Conservation (phyloP, 2,113 vertebrate species). For the Procavia capensis region DNA sequence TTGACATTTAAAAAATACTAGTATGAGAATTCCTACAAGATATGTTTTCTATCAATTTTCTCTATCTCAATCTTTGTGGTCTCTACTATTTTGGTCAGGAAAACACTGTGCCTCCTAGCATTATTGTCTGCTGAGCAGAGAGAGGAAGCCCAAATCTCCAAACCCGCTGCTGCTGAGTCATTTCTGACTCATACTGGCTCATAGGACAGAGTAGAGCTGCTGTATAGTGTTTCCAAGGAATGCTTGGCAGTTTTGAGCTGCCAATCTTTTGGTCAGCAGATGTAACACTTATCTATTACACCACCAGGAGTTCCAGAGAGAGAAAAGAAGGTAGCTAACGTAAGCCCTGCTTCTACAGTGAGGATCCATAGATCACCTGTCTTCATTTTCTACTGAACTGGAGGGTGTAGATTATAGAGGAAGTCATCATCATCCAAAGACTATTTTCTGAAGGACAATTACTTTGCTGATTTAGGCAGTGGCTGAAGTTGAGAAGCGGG, state of each 20-base stretch:
- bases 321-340: slow-evolving; percentile 31
- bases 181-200: too few relatives aligned
- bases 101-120: slow-evolving; percentile 4
- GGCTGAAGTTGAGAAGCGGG: not conserved
- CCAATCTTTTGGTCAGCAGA: too few relatives aligned
- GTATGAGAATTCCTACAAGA: not conserved
- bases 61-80: not conserved
- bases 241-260: too few relatives aligned
- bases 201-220: too few relatives aligned
- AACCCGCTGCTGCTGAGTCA: too few relatives aligned
- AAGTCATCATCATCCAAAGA: not conserved
- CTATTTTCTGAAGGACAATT: not conserved
- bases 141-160: too few relatives aligned
- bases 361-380: not conserved
- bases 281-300: too few relatives aligned
- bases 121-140: slow-evolving; percentile 8
- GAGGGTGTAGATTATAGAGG: not conserved
- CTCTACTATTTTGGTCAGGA: slow-evolving; percentile 6
- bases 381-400: slow-evolving; percentile 17
- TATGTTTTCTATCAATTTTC: not conserved
- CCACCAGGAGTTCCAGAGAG: too few relatives aligned
- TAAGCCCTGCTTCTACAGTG: not conserved
- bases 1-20: not conserved
- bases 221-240: too few relatives aligned
- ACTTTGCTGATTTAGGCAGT: not conserved